Percentiles rank a stretch among this genome's conserved stretches.
These are phyloP conservation scores for Anser cygnoides DNA, from an alignment of 2,113 vertebrate species.

Conservation along the genomic window DNA sequence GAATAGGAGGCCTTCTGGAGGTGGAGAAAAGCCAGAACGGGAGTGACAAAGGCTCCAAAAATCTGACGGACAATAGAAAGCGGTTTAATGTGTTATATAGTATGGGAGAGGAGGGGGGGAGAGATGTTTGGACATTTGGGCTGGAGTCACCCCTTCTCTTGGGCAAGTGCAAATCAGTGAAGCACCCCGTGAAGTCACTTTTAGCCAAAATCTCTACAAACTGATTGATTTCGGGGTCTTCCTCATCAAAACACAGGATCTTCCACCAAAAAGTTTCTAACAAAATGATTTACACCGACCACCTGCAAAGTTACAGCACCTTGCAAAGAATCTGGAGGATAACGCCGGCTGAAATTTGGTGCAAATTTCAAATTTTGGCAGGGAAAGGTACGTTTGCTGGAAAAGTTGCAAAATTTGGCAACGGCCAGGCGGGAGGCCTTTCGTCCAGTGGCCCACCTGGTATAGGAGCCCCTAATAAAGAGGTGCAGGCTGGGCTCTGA, in stretches of 20 bases:
- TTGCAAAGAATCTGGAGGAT: neutral
- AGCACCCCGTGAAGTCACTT: neutral
- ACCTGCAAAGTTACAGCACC: neutral
- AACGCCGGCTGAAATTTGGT: neutral
- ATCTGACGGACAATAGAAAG: slow-evolving; percentile 19
- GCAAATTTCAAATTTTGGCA: neutral
- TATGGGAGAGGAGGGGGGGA: neutral
- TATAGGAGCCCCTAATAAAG: too few relatives aligned
- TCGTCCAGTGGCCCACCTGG: too few relatives aligned
- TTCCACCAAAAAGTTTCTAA: neutral
- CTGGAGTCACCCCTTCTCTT: neutral
- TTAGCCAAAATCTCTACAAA: neutral
- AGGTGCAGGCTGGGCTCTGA: too few relatives aligned
- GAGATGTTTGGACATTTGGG: neutral
- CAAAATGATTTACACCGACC: neutral
- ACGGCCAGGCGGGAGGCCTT: too few relatives aligned
- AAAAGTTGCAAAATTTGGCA: neutral
- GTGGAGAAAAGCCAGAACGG: slow-evolving; percentile 6
- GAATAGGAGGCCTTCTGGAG: slow-evolving; percentile 29
- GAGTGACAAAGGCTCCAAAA: neutral
- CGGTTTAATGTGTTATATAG: neutral
- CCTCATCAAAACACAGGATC: neutral
- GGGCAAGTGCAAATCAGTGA: neutral
- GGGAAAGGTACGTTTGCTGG: neutral
- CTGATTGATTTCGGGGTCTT: neutral